Evolutionary conservation across 92 coral and sea anemone genomes (phyloP).

Genomic region (Heteractis magnifica): DNA sequence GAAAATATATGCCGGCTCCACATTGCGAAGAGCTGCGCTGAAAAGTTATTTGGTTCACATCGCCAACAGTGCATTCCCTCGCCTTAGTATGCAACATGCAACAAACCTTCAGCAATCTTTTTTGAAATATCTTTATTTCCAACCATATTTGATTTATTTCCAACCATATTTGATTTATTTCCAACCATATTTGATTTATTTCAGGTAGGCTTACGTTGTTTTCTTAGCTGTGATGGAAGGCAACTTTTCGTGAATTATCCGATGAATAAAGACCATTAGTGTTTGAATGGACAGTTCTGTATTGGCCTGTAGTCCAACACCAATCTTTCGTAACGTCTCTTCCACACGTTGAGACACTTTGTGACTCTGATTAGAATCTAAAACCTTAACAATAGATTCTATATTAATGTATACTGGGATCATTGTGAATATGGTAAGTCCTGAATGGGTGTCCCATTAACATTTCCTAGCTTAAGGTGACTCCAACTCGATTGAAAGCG

Average conservation of each 20-base stretch:
- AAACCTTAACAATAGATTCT: slow-evolving; percentile 48
- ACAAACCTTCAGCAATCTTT: no score
- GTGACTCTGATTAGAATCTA: slow-evolving; percentile 88
- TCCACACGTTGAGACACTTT: slow-evolving; percentile 82
- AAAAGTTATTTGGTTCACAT: no score
- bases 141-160: not conserved
- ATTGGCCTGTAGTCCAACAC: slow-evolving; percentile 84
- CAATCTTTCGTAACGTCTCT: slow-evolving; percentile 76
- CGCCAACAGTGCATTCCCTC: no score
- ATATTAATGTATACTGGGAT: not conserved
- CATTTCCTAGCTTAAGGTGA: no score
- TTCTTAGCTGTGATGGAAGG: slow-evolving; percentile 59
- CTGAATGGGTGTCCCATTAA: no score
- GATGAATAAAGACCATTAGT: slow-evolving; percentile 76
- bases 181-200: not conserved
- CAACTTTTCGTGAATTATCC: slow-evolving; percentile 71
- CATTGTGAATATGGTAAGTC: no score
- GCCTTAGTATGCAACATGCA: no score
- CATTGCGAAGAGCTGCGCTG: no score
- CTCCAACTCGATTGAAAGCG: no score
- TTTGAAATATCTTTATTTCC: no score
- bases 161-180: not conserved
- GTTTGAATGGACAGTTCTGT: slow-evolving; percentile 62
- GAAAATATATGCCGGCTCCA: no score
- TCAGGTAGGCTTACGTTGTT: slow-evolving; percentile 26